These are phyloP conservation scores for Myotis lucifugus DNA, from an alignment of 2,113 vertebrate genomes.

Conservation along the genomic window DNA sequence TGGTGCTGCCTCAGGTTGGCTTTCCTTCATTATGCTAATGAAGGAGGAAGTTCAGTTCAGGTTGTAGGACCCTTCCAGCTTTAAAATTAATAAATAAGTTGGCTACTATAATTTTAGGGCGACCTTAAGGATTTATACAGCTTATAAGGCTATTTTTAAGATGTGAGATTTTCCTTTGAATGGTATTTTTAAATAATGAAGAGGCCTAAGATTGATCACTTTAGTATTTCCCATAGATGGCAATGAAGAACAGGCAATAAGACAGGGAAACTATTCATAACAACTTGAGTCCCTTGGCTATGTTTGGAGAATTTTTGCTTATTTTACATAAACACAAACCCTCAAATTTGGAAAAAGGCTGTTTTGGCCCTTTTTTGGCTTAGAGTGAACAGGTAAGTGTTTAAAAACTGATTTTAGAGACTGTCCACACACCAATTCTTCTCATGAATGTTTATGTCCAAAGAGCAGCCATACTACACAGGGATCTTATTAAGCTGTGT, in stretches of 20 bases:
- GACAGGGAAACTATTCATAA: not conserved
- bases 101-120: not conserved
- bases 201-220: not conserved
- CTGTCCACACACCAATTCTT: not conserved
- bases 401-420: not conserved
- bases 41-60: not conserved
- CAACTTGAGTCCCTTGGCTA: not conserved
- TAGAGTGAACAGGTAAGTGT: not conserved
- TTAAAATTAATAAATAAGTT: not conserved
- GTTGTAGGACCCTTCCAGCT: not conserved
- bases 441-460: not conserved
- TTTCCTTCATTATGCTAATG: not conserved
- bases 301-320: not conserved
- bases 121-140: not conserved
- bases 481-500: not conserved
- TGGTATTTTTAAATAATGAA: not conserved
- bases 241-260: not conserved
- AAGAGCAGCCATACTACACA: not conserved
- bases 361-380: not conserved
- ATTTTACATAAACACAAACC: not conserved
- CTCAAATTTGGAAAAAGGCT: not conserved
- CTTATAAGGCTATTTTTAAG: not conserved
- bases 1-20: not conserved
- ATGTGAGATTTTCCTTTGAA: not conserved
- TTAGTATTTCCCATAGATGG: not conserved